Evolutionary conservation across 64 coral and sea anemone genomes (phyloP), one percentile per base, ranked within the genome.

Genomic region (Platygyra sinensis): DNA sequence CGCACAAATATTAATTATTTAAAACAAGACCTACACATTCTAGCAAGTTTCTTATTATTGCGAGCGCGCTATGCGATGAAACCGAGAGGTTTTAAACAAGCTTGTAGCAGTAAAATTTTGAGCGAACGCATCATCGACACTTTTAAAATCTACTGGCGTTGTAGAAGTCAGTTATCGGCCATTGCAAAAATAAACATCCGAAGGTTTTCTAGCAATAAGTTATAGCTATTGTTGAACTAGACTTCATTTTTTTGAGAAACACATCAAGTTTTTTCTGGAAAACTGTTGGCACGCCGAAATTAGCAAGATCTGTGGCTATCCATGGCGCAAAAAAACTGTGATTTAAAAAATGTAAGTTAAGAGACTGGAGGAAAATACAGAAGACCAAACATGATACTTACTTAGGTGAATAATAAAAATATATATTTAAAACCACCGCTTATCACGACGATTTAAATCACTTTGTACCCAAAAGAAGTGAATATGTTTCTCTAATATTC

Each of bases 1-100:
- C 0, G 5, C 61, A 10, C 80, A 38, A 83, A 63, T 83, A 83
- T 83, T 63, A 65, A 83, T 83, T 67, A 83, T 83, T 65, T 33
- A 83, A 83, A 36, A 24, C 30, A 31, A 65, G 57, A 83, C 42
- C 42, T 46, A 46, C 39, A 20, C 4, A 42, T 83, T 83, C 42
- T 39, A 49, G 74, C 36, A 77, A 77, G 74, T 50, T n/a, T 22
- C 13, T 8, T 49, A 20, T 24, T 46, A 49, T 22, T n/a, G 65
- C 5, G 0, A 7, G 22, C 4, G n/a, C 24, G 65, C n/a, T 69
- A 69, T 8, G 22, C 15, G 18, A 22, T 69, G 22, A 28, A 27
- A 11, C 4, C n/a, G 65, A 27, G 22, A 1, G 2, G 22, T 27
- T 27, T 69, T 9, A 27, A 24, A 24, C 22, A 69, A 69, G 2